These are phyloP conservation scores for Lepidurus couesii DNA, from an alignment of 1,140 invertebrate genomes.

Conservation along the genomic window DNA sequence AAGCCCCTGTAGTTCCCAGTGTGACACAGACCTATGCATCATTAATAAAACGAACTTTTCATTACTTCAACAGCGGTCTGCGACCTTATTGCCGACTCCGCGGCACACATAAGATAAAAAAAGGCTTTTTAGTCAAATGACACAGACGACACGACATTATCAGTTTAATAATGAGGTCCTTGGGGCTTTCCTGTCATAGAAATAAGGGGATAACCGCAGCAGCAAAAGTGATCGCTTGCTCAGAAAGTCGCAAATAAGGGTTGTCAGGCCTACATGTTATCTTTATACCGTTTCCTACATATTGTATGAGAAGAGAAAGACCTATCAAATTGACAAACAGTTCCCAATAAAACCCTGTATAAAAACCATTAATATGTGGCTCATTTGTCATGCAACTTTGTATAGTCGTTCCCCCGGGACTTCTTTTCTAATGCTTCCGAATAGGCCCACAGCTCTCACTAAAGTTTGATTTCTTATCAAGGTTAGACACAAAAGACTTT, in stretches of 20 bases:
- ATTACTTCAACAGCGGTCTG: not conserved
- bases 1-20: conserved; percentile 89
- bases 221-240: not conserved
- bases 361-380: conserved; percentile 11
- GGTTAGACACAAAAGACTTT: conserved; percentile 23
- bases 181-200: not conserved
- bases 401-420: too few species aligned
- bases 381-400: conserved; percentile 12
- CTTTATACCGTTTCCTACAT: not conserved
- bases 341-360: not conserved
- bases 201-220: not conserved
- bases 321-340: conserved; percentile 22
- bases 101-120: not conserved
- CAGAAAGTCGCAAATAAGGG: not conserved
- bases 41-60: conserved; percentile 10
- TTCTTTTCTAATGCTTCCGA: not conserved
- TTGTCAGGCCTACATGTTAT: conserved; percentile 1
- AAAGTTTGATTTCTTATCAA: conserved; percentile 20
- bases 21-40: conserved; percentile 78
- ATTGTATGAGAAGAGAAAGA: not conserved
- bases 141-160: not conserved
- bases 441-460: not conserved
- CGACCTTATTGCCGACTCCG: not conserved
- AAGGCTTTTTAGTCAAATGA: not conserved
- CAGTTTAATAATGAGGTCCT: conserved; percentile 22